A percentile compares a stretch with the other conserved stretches of the same genome.
Conservation (phyloP, 2,113 vertebrate species). For the Centropristis striata region DNA sequence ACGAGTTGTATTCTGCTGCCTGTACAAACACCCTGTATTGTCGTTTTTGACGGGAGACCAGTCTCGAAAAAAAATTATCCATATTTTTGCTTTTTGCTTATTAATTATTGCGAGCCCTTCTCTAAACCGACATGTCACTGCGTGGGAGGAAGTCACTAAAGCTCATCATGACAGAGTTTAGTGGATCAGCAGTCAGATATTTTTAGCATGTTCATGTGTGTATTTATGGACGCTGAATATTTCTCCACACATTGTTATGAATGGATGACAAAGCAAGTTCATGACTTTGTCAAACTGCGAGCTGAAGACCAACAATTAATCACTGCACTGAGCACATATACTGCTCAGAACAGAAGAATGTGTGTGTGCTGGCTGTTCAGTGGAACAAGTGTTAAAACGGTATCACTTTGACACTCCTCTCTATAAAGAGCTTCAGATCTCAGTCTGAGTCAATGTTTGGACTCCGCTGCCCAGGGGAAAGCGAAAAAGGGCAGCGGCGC, state of each 20-base stretch:
- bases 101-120: too few relatives aligned
- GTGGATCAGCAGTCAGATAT: background rate
- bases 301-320: background rate
- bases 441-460: slow-evolving; percentile 54
- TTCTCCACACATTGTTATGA: background rate
- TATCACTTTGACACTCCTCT: slow-evolving; percentile 20
- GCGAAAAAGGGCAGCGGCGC: slow-evolving; percentile 56
- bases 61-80: too few relatives aligned
- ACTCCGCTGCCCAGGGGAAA: slow-evolving; percentile 49
- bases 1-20: too few relatives aligned
- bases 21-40: too few relatives aligned
- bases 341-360: background rate
- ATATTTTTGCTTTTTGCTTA: too few relatives aligned
- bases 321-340: background rate
- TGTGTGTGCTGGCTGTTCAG: background rate
- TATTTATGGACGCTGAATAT: background rate
- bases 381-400: slow-evolving; percentile 8
- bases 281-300: background rate
- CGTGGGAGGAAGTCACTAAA: background rate
- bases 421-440: slow-evolving; percentile 61
- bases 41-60: too few relatives aligned
- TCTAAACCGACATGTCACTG: background rate
- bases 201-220: slow-evolving; percentile 14
- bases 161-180: background rate
- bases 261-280: background rate